A percentile compares a stretch with the other conserved stretches of the same genome.
Conservation (phyloP, 1,140 invertebrate species). For the Lepidurus arcticus region DNA sequence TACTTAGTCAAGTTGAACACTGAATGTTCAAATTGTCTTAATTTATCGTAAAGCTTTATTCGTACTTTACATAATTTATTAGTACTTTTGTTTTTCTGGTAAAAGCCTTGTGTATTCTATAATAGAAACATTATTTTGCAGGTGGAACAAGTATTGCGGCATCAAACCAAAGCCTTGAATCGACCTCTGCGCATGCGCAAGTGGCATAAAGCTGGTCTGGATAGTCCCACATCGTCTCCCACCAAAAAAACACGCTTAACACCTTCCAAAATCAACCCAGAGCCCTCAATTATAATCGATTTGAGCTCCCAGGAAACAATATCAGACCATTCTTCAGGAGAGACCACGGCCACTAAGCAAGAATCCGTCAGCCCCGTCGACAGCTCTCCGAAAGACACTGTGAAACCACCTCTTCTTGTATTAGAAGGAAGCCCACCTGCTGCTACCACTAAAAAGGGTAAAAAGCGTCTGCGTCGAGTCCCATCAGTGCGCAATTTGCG, state of each 20-base stretch:
- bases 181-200: constrained; percentile 3
- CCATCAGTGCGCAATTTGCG: not conserved
- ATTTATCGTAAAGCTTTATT: too few species aligned
- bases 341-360: not conserved
- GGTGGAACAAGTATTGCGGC: not conserved
- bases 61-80: too few species aligned
- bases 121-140: not conserved
- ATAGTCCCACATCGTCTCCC: not conserved
- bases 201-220: not conserved
- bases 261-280: not conserved
- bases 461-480: not conserved
- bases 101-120: too few species aligned
- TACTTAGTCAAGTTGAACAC: too few species aligned
- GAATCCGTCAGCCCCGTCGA: not conserved
- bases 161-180: not conserved
- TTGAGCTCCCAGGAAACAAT: not conserved
- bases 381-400: not conserved
- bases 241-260: not conserved
- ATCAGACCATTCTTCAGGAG: not conserved
- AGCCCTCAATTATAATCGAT: not conserved
- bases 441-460: not conserved
- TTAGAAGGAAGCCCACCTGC: not conserved
- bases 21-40: too few species aligned
- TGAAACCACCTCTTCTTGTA: not conserved
- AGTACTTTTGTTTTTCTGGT: too few species aligned